These are phyloP conservation scores for Cryptophagus acutangulus DNA, from an alignment of 2,888 invertebrate species.

Conservation along the genomic window DNA sequence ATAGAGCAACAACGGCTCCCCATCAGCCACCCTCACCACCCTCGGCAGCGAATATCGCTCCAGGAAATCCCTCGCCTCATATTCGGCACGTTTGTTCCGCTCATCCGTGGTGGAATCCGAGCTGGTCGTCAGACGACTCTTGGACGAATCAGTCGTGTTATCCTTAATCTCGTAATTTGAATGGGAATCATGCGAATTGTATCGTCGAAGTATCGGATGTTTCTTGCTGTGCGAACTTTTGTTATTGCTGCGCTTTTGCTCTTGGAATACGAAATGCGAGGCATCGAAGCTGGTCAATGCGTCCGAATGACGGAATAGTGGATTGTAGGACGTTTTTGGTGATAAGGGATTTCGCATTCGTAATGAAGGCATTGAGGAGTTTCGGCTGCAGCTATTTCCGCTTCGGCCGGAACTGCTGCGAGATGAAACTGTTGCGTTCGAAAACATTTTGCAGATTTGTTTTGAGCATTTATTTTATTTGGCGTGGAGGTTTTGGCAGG, in stretches of 20 bases:
- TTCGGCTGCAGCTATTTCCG: conserved; percentile 40
- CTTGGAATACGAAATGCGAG: conserved; percentile 41
- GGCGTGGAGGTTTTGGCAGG: not conserved
- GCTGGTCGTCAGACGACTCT: conserved; percentile 28
- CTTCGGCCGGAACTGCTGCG: conserved; percentile 41
- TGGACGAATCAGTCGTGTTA: conserved; percentile 39
- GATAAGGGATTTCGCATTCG: conserved; percentile 38
- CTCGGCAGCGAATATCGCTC: conserved; percentile 59
- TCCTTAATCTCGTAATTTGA: conserved; percentile 36
- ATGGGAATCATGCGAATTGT: conserved; percentile 47
- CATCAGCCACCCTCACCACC: conserved; percentile 55
- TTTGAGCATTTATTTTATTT: no score
- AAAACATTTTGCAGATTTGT: conserved; percentile 31
- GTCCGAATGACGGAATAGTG: conserved; percentile 39
- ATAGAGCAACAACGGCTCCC: conserved; percentile 59
- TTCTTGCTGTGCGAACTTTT: conserved; percentile 42
- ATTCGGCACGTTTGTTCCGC: conserved; percentile 35
- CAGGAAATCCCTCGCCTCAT: conserved; percentile 53
- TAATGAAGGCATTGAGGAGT: conserved; percentile 45
- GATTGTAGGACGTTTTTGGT: conserved; percentile 40
- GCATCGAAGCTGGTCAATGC: conserved; percentile 43
- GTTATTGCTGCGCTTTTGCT: conserved; percentile 24
- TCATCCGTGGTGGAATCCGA: conserved; percentile 35
- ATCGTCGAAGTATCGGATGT: conserved; percentile 43
- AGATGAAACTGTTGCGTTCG: conserved; percentile 43